These are phyloP conservation scores for Crambe crambe DNA, from an alignment of 37 sponge, comb jelly and placozoan genomes.

Conservation along the genomic window DNA sequence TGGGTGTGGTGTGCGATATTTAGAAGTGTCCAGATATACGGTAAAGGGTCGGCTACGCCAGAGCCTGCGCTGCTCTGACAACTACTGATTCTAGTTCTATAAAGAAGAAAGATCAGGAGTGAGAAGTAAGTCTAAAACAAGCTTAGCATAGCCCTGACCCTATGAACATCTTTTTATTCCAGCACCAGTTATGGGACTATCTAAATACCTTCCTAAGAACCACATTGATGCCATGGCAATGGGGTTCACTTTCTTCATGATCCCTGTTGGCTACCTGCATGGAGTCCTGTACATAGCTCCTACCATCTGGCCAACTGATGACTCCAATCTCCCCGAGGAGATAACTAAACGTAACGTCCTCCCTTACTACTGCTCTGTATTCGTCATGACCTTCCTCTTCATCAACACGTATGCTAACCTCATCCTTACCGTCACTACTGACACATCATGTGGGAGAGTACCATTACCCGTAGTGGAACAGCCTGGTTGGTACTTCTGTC, in stretches of 20 bases:
- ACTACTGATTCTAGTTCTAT: too few species aligned
- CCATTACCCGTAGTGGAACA: conserved; percentile 50
- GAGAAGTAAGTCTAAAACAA: too few species aligned
- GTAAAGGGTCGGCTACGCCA: too few species aligned
- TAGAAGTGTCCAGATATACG: too few species aligned
- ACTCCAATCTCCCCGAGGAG: conserved; percentile 9
- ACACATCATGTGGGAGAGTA: conserved; percentile 50
- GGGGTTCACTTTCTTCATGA: conserved; percentile 52
- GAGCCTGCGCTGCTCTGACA: too few species aligned
- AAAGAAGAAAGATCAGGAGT: too few species aligned
- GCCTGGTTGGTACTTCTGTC: conserved; percentile 78
- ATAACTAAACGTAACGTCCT: not conserved
- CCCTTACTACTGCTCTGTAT: conserved; percentile 9
- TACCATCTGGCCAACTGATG: conserved; percentile 30
- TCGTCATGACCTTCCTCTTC: conserved; percentile 50
- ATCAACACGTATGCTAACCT: conserved; percentile 35
- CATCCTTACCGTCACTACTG: conserved; percentile 24
- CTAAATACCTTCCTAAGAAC: conserved; percentile 29
- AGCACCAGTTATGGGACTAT: conserved; percentile 18
- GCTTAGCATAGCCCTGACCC: too few species aligned
- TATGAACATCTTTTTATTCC: too few species aligned
- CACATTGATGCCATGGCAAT: conserved; percentile 53
- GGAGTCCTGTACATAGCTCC: conserved; percentile 60
- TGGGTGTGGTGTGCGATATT: too few species aligned
- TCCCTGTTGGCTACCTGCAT: conserved; percentile 63